Evolutionary conservation across 2,888 invertebrate species (phyloP).

Genomic region (Pandemis cinnamomeana): DNA sequence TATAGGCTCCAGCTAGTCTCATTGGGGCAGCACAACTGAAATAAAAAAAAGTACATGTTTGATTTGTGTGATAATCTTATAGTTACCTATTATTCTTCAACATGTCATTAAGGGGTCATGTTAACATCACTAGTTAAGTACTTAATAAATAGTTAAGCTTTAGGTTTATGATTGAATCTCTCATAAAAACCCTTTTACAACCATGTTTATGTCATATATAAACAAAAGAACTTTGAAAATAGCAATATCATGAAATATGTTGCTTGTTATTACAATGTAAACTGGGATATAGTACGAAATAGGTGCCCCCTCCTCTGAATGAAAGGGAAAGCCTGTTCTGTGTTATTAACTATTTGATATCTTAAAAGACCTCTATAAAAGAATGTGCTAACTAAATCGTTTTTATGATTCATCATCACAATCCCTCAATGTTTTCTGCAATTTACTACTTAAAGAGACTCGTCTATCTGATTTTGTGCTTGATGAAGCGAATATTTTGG

Average conservation of each 20-base stretch:
- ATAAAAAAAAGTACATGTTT: conserved; percentile 45
- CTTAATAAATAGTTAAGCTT: conserved; percentile 15
- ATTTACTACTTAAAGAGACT: not conserved
- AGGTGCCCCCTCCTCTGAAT: not conserved
- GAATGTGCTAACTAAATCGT: not conserved
- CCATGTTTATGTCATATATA: conserved; percentile 20
- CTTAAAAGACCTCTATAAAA: not conserved
- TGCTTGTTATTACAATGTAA: not conserved
- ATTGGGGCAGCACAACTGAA: conserved; percentile 80
- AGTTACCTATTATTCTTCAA: conserved; percentile 12
- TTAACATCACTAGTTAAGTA: conserved; percentile 10
- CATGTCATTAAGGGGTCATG: conserved; percentile 11
- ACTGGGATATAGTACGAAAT: not conserved
- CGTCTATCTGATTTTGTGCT: not conserved
- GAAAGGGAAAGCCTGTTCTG: not conserved
- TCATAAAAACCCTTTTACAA: conserved; percentile 24
- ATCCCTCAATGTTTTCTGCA: not conserved
- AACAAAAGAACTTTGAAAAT: conserved; percentile 14
- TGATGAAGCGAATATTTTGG: not conserved
- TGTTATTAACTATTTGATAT: not conserved
- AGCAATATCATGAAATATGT: not conserved
- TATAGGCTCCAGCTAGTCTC: conserved; percentile 68
- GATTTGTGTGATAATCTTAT: not conserved
- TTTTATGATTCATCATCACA: not conserved
- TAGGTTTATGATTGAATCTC: conserved; percentile 21